A percentile compares a stretch with the other conserved stretches of the same genome.
phyloP scores from a whole-genome alignment of 2,113 vertebrate genomes.

The Microcebus lehilahytsara region DNA sequence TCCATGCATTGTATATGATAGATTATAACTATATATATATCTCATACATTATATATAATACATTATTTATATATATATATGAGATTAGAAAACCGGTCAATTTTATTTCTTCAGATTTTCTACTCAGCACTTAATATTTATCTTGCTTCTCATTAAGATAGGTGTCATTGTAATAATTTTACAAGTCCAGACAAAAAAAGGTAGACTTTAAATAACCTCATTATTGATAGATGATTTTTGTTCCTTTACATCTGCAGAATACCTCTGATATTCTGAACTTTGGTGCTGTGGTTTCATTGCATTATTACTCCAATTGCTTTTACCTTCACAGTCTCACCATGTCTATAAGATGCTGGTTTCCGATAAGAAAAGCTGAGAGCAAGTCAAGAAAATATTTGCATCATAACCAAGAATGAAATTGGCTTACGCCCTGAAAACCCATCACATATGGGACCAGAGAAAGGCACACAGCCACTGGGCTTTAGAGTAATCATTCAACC shows the following conservation, averaged over 20 bases:
- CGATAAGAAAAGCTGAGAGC: background rate
- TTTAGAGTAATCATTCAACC: background rate
- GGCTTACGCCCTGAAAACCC: background rate
- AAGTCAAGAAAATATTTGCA: background rate
- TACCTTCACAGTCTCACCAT: background rate
- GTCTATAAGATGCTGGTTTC: background rate
- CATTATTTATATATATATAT: background rate
- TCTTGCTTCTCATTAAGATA: background rate
- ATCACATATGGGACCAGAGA: background rate
- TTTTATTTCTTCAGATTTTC: conserved; percentile 19
- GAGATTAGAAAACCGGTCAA: background rate
- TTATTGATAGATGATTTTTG: background rate
- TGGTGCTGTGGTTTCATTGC: background rate
- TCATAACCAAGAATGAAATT: background rate
- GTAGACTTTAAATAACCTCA: background rate
- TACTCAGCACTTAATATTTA: background rate
- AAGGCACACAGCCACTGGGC: background rate
- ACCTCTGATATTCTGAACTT: background rate
- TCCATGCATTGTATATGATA: background rate
- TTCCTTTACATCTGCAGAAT: background rate
- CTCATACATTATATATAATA: background rate
- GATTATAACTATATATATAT: no score
- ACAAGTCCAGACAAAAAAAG: background rate
- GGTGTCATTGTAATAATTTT: background rate
- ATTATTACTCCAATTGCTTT: background rate